Evolutionary conservation across 2,113 vertebrate genomes (phyloP).

Genomic region (Lanius collurio): DNA sequence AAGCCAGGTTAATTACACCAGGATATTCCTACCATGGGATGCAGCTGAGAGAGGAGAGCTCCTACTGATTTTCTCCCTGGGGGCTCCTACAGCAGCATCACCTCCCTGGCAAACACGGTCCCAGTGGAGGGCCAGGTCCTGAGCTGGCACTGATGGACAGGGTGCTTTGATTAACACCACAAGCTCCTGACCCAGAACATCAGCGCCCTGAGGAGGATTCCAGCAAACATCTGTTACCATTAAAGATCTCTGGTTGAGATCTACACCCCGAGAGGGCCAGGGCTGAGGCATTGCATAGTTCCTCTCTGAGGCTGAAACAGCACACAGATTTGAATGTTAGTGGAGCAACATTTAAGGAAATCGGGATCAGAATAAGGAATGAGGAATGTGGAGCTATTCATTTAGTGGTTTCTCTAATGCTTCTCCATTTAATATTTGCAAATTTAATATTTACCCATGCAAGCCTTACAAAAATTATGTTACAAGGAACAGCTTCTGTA

Average conservation of each 20-base stretch:
- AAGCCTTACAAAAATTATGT: slow-evolving; percentile 23
- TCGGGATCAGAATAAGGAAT: not conserved
- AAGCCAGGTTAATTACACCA: not conserved
- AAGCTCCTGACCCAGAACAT: slow-evolving; percentile 30
- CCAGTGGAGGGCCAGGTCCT: not conserved
- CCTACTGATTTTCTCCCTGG: not conserved
- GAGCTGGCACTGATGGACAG: not conserved
- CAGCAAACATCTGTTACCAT: slow-evolving; percentile 62
- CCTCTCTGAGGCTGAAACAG: not conserved
- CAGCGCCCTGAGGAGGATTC: slow-evolving; percentile 47
- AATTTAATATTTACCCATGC: slow-evolving; percentile 38
- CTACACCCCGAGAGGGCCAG: not conserved
- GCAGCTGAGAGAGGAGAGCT: not conserved
- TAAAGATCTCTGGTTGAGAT: slow-evolving; percentile 33
- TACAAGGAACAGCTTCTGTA: slow-evolving; percentile 18
- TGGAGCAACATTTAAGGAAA: slow-evolving; percentile 7
- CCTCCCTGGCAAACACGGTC: rapidly evolving
- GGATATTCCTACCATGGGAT: not conserved
- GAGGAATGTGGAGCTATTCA: slow-evolving; percentile 12
- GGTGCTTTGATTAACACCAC: slow-evolving; percentile 35
- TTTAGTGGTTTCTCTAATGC: slow-evolving; percentile 20
- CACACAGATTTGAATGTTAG: not conserved
- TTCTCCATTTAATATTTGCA: slow-evolving; percentile 47
- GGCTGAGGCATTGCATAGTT: slow-evolving; percentile 7
- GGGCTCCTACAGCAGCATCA: not conserved